phyloP scores from a whole-genome alignment of 2,888 invertebrate species.

The Patella pellucida region DNA sequence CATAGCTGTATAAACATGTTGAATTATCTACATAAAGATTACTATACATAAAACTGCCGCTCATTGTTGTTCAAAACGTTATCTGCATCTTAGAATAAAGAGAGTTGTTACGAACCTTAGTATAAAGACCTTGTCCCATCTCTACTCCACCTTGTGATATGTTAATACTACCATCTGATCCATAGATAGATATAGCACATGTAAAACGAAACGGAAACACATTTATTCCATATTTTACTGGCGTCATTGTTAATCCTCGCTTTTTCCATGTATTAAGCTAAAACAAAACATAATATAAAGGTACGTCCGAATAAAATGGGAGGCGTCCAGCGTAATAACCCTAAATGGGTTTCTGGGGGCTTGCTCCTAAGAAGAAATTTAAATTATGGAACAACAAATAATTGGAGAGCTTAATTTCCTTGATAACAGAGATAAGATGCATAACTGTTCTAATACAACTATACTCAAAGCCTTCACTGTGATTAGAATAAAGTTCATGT shows the following conservation, averaged over 20 bases:
- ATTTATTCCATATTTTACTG: constrained; percentile 77
- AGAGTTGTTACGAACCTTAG: constrained; percentile 74
- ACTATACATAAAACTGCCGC: too few relatives aligned
- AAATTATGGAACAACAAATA: neutral
- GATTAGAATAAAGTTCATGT: too few relatives aligned
- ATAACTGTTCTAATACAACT: too few relatives aligned
- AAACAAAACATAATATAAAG: neutral
- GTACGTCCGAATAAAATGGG: too few relatives aligned
- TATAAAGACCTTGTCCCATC: constrained; percentile 84
- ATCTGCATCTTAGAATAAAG: too few relatives aligned
- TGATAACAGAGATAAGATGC: too few relatives aligned
- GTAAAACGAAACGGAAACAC: neutral
- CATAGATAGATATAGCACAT: neutral
- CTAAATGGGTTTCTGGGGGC: neutral
- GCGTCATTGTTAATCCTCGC: constrained; percentile 75
- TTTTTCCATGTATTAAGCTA: constrained; percentile 85
- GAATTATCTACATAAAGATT: too few relatives aligned
- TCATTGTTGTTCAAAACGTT: too few relatives aligned
- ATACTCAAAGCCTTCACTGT: too few relatives aligned
- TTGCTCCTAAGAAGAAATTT: neutral
- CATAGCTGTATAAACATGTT: too few relatives aligned
- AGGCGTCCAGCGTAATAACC: neutral
- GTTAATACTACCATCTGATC: constrained; percentile 73
- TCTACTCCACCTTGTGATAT: constrained; percentile 76
- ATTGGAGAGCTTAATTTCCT: too few relatives aligned